phyloP scores from a whole-genome alignment of 2,888 invertebrate species.

The Cataglyphis altisquamis region DNA sequence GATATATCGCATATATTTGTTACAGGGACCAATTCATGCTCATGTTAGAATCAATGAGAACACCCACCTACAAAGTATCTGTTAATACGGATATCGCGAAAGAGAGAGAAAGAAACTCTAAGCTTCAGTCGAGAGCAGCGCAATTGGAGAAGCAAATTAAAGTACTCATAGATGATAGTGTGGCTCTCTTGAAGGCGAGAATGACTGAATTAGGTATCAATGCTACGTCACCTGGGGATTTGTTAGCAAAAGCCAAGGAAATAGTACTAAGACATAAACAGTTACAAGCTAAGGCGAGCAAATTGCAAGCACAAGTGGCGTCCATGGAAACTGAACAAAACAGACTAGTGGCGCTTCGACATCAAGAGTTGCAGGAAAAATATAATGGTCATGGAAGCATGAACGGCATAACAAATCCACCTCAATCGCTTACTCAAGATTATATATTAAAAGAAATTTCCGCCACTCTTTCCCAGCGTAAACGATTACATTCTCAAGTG shows the following conservation, averaged over 20 bases:
- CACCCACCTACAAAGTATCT: conserved; percentile 91
- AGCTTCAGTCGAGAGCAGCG: conserved; percentile 93
- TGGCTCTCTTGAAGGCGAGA: conserved; percentile 94
- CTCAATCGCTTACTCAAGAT: conserved; percentile 90
- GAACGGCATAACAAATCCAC: conserved; percentile 89
- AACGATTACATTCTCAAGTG: conserved; percentile 93
- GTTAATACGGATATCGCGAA: conserved; percentile 92
- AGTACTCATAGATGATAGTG: conserved; percentile 96
- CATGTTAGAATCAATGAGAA: conserved; percentile 94
- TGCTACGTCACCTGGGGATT: conserved; percentile 94
- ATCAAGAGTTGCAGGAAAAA: conserved; percentile 92
- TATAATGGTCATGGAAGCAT: conserved; percentile 88
- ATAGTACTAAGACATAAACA: conserved; percentile 97
- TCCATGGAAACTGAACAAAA: conserved; percentile 92
- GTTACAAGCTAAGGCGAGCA: conserved; percentile 95
- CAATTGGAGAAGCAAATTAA: conserved; percentile 97
- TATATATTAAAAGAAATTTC: conserved; percentile 95
- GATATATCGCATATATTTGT: not conserved
- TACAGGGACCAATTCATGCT: conserved; percentile 93
- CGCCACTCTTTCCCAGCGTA: conserved; percentile 93
- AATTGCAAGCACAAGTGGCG: conserved; percentile 93
- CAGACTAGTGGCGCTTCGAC: conserved; percentile 90
- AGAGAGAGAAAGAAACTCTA: conserved; percentile 94
- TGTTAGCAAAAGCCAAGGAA: conserved; percentile 95
- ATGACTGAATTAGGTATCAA: conserved; percentile 97